Percentiles rank a stretch among this genome's conserved stretches.
phyloP scores from a whole-genome alignment of 2,113 vertebrate species.

The Furnarius figulus region DNA sequence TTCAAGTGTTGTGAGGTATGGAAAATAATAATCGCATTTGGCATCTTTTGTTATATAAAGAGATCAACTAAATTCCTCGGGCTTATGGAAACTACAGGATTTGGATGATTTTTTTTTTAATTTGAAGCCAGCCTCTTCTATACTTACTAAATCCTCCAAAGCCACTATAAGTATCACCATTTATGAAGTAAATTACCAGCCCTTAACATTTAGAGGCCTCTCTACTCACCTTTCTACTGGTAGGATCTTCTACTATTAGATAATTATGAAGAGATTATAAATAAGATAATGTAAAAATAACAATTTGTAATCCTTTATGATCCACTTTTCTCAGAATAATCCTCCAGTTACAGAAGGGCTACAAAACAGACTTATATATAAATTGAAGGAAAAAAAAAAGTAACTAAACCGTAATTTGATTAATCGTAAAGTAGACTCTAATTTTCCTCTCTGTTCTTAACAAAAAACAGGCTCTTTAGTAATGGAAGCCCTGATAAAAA shows the following conservation, averaged over 20 bases:
- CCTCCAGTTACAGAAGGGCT: not conserved
- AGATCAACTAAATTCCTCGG: not conserved
- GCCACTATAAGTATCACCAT: not conserved
- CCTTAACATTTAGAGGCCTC: not conserved
- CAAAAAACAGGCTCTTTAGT: not conserved
- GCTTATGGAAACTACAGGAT: not conserved
- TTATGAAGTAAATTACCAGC: not conserved
- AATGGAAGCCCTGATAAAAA: not conserved
- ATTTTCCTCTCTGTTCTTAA: not conserved
- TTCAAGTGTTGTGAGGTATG: not conserved
- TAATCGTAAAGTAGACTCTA: not conserved
- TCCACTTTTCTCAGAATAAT: not conserved
- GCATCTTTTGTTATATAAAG: not conserved
- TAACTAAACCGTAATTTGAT: not conserved
- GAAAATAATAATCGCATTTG: not conserved
- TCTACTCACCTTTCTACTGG: not conserved
- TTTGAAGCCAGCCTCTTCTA: not conserved
- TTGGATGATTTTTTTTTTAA: not conserved
- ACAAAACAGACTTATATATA: not conserved
- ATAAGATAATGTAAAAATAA: not conserved
- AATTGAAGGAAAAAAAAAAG: not conserved
- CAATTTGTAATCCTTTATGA: not conserved
- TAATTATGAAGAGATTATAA: not conserved
- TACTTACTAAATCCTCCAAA: not conserved
- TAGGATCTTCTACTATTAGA: not conserved